Conservation (phyloP, 2,113 vertebrate genomes). For the Proteles cristata region DNA sequence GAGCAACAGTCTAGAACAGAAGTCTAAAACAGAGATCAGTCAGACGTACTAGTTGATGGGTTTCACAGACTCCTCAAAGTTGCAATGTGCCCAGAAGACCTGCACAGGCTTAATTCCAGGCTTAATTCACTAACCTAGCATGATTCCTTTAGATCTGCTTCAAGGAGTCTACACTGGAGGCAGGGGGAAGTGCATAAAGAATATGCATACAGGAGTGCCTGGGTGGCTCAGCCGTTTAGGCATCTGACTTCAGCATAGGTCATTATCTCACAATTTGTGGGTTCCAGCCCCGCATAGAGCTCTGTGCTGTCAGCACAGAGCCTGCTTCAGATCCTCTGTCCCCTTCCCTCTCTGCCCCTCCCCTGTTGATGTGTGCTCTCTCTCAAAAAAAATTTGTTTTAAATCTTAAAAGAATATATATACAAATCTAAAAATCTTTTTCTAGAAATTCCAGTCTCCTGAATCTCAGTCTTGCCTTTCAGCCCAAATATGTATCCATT, state of each 20-base stretch:
- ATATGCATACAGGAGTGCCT: not conserved
- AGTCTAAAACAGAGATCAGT: not conserved
- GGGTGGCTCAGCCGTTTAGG: too few species aligned
- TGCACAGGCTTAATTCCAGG: not conserved
- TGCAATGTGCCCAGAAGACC: not conserved
- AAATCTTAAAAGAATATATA: not conserved
- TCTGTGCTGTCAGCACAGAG: too few species aligned
- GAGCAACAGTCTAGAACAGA: not conserved
- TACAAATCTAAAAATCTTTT: not conserved
- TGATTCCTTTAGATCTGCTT: not conserved
- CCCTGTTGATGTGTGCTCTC: too few species aligned
- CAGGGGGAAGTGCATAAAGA: not conserved
- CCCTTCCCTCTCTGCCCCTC: too few species aligned
- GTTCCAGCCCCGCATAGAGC: too few species aligned
- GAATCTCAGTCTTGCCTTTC: not conserved
- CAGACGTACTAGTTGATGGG: not conserved
- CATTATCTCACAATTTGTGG: too few species aligned
- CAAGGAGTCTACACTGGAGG: not conserved
- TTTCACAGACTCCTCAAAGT: not conserved
- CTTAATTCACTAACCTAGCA: not conserved
- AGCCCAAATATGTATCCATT: not conserved
- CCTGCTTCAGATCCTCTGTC: too few species aligned
- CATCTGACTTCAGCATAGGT: too few species aligned
- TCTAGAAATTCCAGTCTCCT: constrained; percentile 37
- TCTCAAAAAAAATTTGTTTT: too few species aligned